A percentile compares a stretch with the other conserved stretches of the same genome.
Evolutionary conservation across 1,140 invertebrate species (phyloP).

Genomic region (Tribolium castaneum): DNA sequence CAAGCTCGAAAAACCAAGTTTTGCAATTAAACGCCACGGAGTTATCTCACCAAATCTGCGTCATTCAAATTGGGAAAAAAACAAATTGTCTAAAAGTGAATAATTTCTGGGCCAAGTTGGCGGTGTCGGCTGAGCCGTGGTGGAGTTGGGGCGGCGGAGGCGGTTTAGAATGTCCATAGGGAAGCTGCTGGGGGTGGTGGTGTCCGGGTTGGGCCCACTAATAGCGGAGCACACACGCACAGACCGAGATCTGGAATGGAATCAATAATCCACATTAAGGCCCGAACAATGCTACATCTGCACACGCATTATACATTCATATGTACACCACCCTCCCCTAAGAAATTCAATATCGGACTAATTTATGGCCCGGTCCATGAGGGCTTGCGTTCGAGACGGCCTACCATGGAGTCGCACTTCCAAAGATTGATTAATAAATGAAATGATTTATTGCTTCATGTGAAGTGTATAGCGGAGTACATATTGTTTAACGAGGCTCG

Average conservation of each 20-base stretch:
- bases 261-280: conserved; percentile 57
- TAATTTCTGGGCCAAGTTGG: not conserved
- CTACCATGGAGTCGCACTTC: conserved; percentile 10
- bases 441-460: conserved; percentile 1
- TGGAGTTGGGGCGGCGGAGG: conserved; percentile 39
- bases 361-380: conserved; percentile 36
- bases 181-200: conserved; percentile 44
- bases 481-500: not conserved
- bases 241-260: conserved; percentile 51
- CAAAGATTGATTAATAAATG: conserved; percentile 19
- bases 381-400: conserved; percentile 9
- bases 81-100: too few species aligned
- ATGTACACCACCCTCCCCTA: conserved; percentile 45
- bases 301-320: conserved; percentile 56
- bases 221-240: conserved; percentile 53
- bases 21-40: too few species aligned
- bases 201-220: conserved; percentile 46
- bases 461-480: not conserved
- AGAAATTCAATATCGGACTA: conserved; percentile 43
- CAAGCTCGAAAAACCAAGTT: too few species aligned
- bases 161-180: conserved; percentile 40
- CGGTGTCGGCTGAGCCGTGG: conserved; percentile 11
- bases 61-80: too few species aligned
- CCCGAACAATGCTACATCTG: conserved; percentile 54
- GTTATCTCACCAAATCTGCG: too few species aligned